Evolutionary conservation across 2,113 vertebrate species (phyloP), one percentile per base, ranked within the genome.

Genomic region (Oryzias woworae): DNA sequence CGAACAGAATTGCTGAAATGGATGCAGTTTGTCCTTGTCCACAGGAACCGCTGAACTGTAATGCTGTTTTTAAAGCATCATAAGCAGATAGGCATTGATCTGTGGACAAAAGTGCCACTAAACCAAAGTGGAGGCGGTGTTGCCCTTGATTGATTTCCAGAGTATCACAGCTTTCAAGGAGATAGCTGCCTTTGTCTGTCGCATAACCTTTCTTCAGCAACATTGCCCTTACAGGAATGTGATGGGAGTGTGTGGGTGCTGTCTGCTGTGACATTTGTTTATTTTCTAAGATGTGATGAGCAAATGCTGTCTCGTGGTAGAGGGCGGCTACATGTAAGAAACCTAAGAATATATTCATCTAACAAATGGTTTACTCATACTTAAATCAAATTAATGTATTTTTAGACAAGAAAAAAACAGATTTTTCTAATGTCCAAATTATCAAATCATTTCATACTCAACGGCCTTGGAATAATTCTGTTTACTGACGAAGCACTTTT

Each of bases 81-180:
- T 85, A 86, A 89, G 84, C 74, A 68, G 74, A 86, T 83, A 60
- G 56, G 59, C 71, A 89, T 89, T 65, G 85, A 87, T 83, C 58
- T 16, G 49, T 36, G 24, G 61, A 74, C 2, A 20, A 69, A 41
- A 54, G 70, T 52, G 52, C 45, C 5, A 26, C 67, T 69, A 70
- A 81, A 84, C 57, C 52, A 62, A 80, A 70, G 81, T 36, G 44
- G n/a, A 24, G 66, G 26, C 45, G 3, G 53, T 45, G 68, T 73
- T 68, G 81, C 58, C 79, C 80, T 84, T 54, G 67, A 86, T 80
- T 62, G 53, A 82, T 83, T 56, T 5, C 42, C 26, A 17, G 45
- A 67, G 72, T 60, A 64, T 71, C 54, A 58, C 58, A 58, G 47
- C 15, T 57, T 51, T 53, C 63, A 69, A 68, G 61, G 60, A 71